Base-by-base conservation (phyloP, 2,797 vertebrate genomes). In the Pteronotus mesoamericanus region DNA sequence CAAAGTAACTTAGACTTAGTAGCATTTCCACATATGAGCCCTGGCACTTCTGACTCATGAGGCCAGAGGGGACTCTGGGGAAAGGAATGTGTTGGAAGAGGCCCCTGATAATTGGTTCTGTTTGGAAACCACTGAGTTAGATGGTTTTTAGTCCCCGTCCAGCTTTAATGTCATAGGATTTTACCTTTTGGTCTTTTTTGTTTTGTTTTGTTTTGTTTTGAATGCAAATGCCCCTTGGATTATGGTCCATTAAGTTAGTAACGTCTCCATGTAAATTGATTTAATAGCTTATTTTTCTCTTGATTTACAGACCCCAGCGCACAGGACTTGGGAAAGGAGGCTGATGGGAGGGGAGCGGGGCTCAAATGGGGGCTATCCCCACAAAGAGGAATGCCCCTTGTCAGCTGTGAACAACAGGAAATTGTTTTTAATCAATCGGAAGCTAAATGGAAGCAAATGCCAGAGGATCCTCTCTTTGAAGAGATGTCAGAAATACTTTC, bases 401-500 rank as follows among this genome's bases (percentile, higher is more conserved):
- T 86, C 86, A 96, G 83, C 68, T 6, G 84, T 68, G 91, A 85
- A 85, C 86, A 79, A 68, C 85, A 94, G 64, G 93, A 97, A 92
- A 95, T 82, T 96, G 96, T 66, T 95, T 98, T 97, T 98, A 98
- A 98, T 98, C 98, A 98, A 97, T 95, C 94, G 97, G 98, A 97
- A 98, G 98, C 98, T 97, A 98, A 98, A 95, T 93, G 95, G 89
- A 98, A 93, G 39, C 5, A 39, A 92, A 94, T 86, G 89, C 96
- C 97, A 88, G 97, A 97, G 95, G 86, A 95, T 97, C 96, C 89
- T 98, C 57, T 44, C 95, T 98, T 98, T 95, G 89, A 97, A 98
- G 97, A 88, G 95, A 95, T 83, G 97, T 98, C 98, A 98, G 97
- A 96, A 98, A 92, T 93, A 96, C 97, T 98, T 98, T 98, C 98